A percentile compares a stretch with the other conserved stretches of the same genome.
These are phyloP conservation scores for Nicator chloris DNA, from an alignment of 2,113 vertebrate species.

Conservation along the genomic window DNA sequence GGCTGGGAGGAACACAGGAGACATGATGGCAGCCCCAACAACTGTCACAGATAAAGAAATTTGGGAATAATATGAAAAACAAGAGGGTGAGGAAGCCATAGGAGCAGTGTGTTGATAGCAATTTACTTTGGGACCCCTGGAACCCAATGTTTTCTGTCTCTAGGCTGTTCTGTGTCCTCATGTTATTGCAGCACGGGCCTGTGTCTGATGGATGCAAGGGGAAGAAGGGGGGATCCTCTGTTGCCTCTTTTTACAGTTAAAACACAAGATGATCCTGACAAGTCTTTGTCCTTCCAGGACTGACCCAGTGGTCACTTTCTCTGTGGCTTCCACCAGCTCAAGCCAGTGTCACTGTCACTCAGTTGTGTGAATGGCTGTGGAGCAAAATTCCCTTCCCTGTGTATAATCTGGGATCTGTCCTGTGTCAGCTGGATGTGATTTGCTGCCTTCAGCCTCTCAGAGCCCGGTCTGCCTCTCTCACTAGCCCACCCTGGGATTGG, in stretches of 20 bases:
- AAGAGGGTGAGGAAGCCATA: background rate
- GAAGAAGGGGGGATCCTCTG: background rate
- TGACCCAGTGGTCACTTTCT: background rate
- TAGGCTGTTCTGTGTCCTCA: background rate
- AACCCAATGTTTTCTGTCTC: background rate
- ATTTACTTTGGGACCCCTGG: background rate
- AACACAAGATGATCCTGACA: background rate
- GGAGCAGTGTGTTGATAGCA: background rate
- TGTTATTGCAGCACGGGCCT: rapidly evolving
- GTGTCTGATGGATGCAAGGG: background rate
- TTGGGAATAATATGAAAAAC: background rate
- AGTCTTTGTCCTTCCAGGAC: background rate
- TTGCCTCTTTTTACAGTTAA: background rate
- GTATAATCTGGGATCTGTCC: background rate
- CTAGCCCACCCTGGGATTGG: background rate
- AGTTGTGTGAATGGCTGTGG: background rate
- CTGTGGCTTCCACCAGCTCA: background rate
- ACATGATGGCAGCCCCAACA: background rate
- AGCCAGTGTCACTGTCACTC: background rate
- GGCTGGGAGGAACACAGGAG: background rate
- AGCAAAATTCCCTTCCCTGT: background rate
- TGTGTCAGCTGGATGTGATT: background rate
- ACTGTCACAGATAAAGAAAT: background rate
- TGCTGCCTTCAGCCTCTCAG: background rate
- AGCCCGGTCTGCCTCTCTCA: background rate